Percentiles rank a stretch among this genome's conserved stretches.
Conservation (phyloP, 2,888 invertebrate genomes). For the Ditula angustiorana region DNA sequence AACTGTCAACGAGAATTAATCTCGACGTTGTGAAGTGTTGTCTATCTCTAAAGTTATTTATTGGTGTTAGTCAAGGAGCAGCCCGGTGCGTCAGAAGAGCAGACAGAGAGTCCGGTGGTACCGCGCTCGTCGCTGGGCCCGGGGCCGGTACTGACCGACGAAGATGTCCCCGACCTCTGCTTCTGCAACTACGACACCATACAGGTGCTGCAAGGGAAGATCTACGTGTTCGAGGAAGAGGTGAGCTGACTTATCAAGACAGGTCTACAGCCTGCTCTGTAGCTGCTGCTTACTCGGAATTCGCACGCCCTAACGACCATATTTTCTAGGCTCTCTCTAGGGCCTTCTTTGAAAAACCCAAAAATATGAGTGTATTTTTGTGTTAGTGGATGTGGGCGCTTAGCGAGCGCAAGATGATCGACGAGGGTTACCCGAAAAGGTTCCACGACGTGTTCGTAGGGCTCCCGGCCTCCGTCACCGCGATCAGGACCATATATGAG, state of each 20-base stretch:
- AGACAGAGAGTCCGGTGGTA: slow-evolving; percentile 48
- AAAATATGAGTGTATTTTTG: not conserved
- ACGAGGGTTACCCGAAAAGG: slow-evolving; percentile 68
- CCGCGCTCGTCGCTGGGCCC: slow-evolving; percentile 56
- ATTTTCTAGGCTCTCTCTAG: too few species aligned
- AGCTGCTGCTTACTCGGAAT: too few species aligned
- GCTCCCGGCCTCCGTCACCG: slow-evolving; percentile 81
- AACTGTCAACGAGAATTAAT: too few species aligned
- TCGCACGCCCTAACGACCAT: too few species aligned
- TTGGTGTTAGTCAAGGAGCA: slow-evolving; percentile 32
- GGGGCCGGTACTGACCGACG: slow-evolving; percentile 50
- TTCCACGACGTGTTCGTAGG: slow-evolving; percentile 86
- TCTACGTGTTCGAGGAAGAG: slow-evolving; percentile 79
- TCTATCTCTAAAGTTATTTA: too few species aligned
- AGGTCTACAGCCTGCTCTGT: too few species aligned
- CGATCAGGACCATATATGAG: slow-evolving; percentile 90
- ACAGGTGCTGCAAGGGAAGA: slow-evolving; percentile 82
- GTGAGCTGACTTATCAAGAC: too few species aligned
- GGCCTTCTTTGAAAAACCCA: too few species aligned
- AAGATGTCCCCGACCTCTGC: slow-evolving; percentile 87
- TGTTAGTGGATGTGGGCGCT: slow-evolving; percentile 88
- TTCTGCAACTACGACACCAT: slow-evolving; percentile 89
- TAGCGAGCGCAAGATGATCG: slow-evolving; percentile 58
- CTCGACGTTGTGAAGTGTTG: too few species aligned
- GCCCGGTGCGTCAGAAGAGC: slow-evolving; percentile 44